These are phyloP conservation scores for Atta texana DNA, from an alignment of 1,140 invertebrate species.

Conservation along the genomic window DNA sequence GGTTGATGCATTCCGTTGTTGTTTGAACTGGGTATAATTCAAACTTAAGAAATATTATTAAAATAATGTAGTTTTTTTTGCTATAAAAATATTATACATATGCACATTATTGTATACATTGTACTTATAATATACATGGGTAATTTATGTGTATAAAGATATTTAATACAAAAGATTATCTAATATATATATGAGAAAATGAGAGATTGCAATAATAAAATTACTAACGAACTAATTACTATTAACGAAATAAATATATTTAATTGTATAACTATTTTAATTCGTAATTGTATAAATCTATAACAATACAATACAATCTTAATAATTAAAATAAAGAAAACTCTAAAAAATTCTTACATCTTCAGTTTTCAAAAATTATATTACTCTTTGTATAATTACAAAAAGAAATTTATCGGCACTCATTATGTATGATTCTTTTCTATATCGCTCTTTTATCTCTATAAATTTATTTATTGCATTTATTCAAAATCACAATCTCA, in stretches of 20 bases:
- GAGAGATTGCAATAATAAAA: neutral
- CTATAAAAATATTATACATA: neutral
- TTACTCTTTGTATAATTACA: neutral
- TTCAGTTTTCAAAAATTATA: neutral
- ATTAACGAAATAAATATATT: neutral
- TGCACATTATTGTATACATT: no score
- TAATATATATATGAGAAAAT: neutral
- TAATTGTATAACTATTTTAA: neutral
- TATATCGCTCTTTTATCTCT: neutral
- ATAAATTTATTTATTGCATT: slow-evolving; percentile 20
- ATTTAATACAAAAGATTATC: no score
- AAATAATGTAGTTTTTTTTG: neutral
- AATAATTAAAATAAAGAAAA: neutral
- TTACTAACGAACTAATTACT: no score
- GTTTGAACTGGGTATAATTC: neutral
- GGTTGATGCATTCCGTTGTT: neutral
- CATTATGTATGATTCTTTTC: neutral
- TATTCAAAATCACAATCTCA: slow-evolving; percentile 34
- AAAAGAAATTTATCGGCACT: neutral
- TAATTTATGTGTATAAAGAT: no score
- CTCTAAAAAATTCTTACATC: neutral
- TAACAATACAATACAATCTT: neutral
- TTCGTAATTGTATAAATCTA: slow-evolving; percentile 5
- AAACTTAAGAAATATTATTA: slow-evolving; percentile 1
- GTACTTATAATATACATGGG: no score